Conservation (phyloP, 2,113 vertebrate species). For the Petromus typicus region DNA sequence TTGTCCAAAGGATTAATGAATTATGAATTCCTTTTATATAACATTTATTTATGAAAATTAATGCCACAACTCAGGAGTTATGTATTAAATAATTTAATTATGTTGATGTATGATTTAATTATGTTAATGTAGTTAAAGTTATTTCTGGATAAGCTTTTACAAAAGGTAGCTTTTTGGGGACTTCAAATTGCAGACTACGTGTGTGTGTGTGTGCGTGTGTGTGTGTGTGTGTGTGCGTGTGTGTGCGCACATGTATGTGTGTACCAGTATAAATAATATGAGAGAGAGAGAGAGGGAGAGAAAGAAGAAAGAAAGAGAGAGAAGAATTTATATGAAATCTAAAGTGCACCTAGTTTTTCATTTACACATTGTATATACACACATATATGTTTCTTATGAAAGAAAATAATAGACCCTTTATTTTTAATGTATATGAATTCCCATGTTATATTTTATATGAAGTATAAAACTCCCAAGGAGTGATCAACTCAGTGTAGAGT, state of each 20-base stretch:
- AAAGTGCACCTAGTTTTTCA: not conserved
- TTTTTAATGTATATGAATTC: not conserved
- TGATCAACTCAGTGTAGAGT: not conserved
- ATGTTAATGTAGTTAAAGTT: not conserved
- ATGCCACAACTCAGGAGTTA: not conserved
- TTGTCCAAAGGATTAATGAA: not conserved
- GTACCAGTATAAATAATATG: too few relatives aligned
- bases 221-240: not conserved
- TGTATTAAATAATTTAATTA: not conserved
- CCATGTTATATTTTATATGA: not conserved
- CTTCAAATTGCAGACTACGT: not conserved
- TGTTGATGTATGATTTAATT: not conserved
- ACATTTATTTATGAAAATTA: not conserved
- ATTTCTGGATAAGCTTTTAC: not conserved
- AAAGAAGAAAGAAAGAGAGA: too few relatives aligned
- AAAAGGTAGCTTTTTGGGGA: not conserved
- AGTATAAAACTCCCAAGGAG: not conserved
- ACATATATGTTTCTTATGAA: not conserved
- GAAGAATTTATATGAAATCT: too few relatives aligned
- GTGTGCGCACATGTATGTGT: not conserved
- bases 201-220: not conserved
- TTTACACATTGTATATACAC: not conserved
- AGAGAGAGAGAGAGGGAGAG: too few relatives aligned
- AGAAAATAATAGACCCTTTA: not conserved
- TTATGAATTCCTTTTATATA: not conserved